Base-by-base conservation (phyloP, 2,797 vertebrate species). In the Molossus alvarezi region DNA sequence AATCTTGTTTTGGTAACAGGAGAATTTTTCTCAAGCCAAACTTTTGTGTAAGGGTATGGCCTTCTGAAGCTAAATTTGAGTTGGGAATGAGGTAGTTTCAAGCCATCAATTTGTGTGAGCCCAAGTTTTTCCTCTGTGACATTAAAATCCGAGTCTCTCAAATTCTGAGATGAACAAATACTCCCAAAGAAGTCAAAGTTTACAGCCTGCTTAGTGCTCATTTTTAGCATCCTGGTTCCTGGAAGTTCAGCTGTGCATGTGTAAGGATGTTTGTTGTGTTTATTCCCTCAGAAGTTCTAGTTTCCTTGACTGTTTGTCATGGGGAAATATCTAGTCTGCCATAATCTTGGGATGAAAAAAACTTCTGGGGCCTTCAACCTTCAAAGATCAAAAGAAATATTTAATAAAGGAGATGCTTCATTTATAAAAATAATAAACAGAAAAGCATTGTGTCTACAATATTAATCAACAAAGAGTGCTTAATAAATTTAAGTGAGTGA, bases 371-470 rank as follows among this genome's bases (percentile, higher is more conserved):
- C 20, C 73, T 92, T 58, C 33, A 83, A 91, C 58, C 13, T 55
- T 93, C 55, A 69, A 85, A 67, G 57, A 92, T 72, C 5, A 60
- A 60, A 94, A 95, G 6, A 75, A 91, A 73, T 79, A 88, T 73
- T 65, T 91, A 94, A 86, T 89, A 58, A 81, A 37, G 11, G 20
- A 20, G 45, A 80, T 84, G 5, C 1, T 69, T 85, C 25, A 51
- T 69, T 87, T 33, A 81, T 27, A 85, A 80, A 95, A 72, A 45
- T 29, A 57, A 45, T 25, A 72, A 69, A 62, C 9, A 72, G 62
- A 88, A 75, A 67, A 17, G 13, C 8, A 27, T 51, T 33, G 1
- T 75, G 41, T 82, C 37, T 58, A 45, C 4, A 45, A 51, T 77
- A 48, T 65, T 87, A 87, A 60, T 27, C 10, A 75, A 55, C 4